Conservation (phyloP, 2,113 vertebrate species). For the Anolis carolinensis region DNA sequence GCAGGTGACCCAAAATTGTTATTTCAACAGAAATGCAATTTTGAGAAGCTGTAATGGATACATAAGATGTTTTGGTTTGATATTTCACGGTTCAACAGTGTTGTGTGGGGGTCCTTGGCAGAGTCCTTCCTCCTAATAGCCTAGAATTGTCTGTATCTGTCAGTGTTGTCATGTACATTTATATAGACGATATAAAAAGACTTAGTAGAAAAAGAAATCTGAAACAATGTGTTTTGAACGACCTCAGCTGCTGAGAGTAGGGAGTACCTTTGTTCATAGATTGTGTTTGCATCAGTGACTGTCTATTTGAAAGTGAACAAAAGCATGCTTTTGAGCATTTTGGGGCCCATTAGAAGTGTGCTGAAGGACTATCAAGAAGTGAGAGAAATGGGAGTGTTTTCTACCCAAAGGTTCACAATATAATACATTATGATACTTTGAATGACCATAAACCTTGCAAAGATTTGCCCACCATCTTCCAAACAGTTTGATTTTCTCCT, state of each 20-base stretch:
- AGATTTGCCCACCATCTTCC: neutral
- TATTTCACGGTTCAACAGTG: slow-evolving; percentile 23
- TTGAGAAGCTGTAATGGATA: slow-evolving; percentile 18
- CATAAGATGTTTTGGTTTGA: neutral
- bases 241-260: neutral
- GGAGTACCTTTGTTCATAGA: neutral
- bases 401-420: neutral
- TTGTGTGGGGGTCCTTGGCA: neutral
- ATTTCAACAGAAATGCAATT: neutral
- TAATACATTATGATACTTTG: neutral
- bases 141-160: slow-evolving; percentile 33
- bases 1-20: neutral
- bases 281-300: slow-evolving; percentile 11
- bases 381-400: neutral
- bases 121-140: neutral
- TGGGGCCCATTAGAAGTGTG: neutral
- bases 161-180: slow-evolving; percentile 25
- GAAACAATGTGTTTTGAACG: slow-evolving; percentile 1
- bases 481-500: neutral
- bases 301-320: slow-evolving; percentile 6
- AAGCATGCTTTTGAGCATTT: neutral
- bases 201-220: neutral
- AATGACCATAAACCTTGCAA: neutral
- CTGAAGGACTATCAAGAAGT: neutral
- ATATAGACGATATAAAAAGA: slow-evolving; percentile 13